Base-by-base conservation (phyloP, 2,797 vertebrate species). In the Acrossocheilus fasciatus region DNA sequence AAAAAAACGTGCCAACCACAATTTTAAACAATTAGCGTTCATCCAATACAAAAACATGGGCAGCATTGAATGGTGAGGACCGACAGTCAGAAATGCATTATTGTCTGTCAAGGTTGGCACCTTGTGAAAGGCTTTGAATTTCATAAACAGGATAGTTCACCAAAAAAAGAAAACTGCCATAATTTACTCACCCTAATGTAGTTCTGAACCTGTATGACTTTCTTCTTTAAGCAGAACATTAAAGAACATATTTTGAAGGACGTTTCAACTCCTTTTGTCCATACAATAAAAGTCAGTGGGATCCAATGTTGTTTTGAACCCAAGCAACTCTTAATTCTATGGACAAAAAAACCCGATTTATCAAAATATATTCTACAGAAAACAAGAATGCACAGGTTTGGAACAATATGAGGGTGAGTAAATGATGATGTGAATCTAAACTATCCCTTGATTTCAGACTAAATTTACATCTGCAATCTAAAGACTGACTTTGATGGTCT, bases 61-160 rank as follows among this genome's bases (percentile, higher is more conserved):
- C 34, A 62, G 81, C 9, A 18, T 10, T 41, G 64, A 81, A 23
- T 78, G n/a, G 70, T 36, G 52, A 83, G 12, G 78, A 26, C 45
- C 18, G 30, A 66, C 39, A 70, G 73, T 70, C 69, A 84, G 75
- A 73, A 18, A 45, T 47, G 26, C 12, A 69, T 57, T 47, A 64
- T 4, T 14, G 34, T 75, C 72, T 62, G 30, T 59, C 62, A 41
- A 72, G 47, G 36, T 76, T 83, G 88, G 81, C 81, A 87, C 81
- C 64, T 12, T 36, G 41, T 68, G 45, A 76, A 4, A 69, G 52
- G 70, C 15, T 66, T 76, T 26, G 14, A 68, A 54, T 26, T 66
- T 23, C 50, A 69, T 68, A 14, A 47, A 47, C 34, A 17, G 52
- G 57, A 41, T 14, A 57, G 74, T 45, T 26, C 70, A 73, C 18